Evolutionary conservation across 2,888 invertebrate genomes (phyloP).

Genomic region (Limenitis camilla): DNA sequence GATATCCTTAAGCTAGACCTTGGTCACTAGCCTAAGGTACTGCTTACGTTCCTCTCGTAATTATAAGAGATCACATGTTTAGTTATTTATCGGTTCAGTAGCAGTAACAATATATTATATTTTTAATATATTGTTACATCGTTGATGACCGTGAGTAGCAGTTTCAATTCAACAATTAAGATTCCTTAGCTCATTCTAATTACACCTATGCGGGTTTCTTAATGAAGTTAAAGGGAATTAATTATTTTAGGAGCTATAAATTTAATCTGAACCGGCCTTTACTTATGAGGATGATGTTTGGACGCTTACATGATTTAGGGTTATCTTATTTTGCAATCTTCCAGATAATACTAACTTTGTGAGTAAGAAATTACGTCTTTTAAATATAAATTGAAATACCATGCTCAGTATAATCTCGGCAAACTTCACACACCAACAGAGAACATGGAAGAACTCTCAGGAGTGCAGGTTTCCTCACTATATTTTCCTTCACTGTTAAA

Average conservation of each 20-base stretch:
- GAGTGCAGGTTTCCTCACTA: no score
- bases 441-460: no score
- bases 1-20: no score
- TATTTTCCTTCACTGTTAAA: no score
- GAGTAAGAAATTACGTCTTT: no score
- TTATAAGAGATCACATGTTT: neutral
- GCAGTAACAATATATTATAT: no score
- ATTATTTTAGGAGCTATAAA: constrained; percentile 71
- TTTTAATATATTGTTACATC: constrained; percentile 8
- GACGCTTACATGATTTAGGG: constrained; percentile 30
- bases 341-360: neutral
- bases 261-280: constrained; percentile 66
- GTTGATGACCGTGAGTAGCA: constrained; percentile 34
- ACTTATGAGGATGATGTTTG: constrained; percentile 57
- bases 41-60: no score
- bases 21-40: no score
- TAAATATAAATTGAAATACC: no score
- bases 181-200: constrained; percentile 73
- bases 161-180: constrained; percentile 70
- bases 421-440: no score
- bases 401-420: no score
- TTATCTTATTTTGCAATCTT: constrained; percentile 30
- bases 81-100: no score
- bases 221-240: constrained; percentile 74
- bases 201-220: constrained; percentile 74